These are phyloP conservation scores for Patella caerulea DNA, from an alignment of 2,888 invertebrate species.

Conservation along the genomic window DNA sequence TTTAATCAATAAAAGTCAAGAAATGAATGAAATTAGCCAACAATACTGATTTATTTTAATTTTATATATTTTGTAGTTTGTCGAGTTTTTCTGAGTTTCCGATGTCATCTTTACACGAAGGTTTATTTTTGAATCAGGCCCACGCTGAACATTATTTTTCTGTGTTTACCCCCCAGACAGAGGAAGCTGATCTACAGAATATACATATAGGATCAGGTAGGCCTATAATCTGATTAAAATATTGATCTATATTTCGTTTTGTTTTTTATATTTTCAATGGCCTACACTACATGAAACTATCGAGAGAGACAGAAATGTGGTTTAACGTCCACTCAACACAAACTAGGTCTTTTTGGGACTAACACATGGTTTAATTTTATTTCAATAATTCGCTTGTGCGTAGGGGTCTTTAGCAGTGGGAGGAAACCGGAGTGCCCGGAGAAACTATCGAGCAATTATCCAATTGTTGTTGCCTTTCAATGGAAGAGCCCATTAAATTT, in stretches of 20 bases:
- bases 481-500: no score
- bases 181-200: constrained; percentile 38
- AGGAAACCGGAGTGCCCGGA: no score
- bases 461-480: no score
- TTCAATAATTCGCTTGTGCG: no score
- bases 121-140: constrained; percentile 58
- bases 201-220: constrained; percentile 42
- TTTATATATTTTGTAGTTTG: constrained; percentile 42
- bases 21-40: neutral
- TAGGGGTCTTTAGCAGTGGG: no score
- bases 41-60: neutral
- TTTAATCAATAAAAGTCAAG: neutral
- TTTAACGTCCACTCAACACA: no score
- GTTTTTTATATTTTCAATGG: no score
- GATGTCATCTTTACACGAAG: constrained; percentile 62
- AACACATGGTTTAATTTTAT: no score
- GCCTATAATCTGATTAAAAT: neutral
- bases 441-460: no score
- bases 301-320: no score
- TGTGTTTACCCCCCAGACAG: constrained; percentile 56
- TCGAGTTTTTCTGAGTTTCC: constrained; percentile 62
- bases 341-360: no score
- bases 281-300: no score
- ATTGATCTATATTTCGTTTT: neutral
- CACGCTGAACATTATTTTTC: constrained; percentile 63